Conservation (phyloP, 2,888 invertebrate genomes). For the Orthosia gothica region DNA sequence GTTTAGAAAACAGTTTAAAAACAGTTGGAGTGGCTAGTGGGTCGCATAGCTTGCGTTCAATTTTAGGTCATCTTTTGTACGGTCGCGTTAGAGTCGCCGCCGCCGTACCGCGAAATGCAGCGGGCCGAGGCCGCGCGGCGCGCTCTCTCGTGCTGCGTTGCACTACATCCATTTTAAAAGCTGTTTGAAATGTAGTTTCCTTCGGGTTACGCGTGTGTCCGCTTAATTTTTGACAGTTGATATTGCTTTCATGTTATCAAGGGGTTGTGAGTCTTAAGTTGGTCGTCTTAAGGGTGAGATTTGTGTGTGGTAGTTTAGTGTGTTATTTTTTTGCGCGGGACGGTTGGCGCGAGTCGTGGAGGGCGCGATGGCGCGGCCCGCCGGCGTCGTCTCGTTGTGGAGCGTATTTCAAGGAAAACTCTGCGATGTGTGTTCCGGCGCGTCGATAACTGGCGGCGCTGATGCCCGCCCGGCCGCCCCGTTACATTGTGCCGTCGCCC, state of each 20-base stretch:
- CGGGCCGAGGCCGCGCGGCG: constrained; percentile 90
- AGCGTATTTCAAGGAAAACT: constrained; percentile 88
- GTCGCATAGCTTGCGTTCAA: constrained; percentile 86
- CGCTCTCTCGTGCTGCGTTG: constrained; percentile 84
- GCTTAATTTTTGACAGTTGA: constrained; percentile 92
- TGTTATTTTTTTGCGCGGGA: constrained; percentile 90
- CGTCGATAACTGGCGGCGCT: constrained; percentile 77
- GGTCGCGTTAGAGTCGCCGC: constrained; percentile 86
- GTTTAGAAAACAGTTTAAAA: constrained; percentile 86
- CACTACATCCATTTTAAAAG: constrained; percentile 88
- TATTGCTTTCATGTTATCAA: constrained; percentile 82
- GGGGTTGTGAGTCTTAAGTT: constrained; percentile 84
- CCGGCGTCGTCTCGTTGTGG: constrained; percentile 76
- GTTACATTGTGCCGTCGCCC: constrained; percentile 72
- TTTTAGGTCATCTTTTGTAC: constrained; percentile 91
- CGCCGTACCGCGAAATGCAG: constrained; percentile 89
- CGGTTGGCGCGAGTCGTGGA: constrained; percentile 85
- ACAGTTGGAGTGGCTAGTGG: constrained; percentile 78
- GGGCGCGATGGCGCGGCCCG: constrained; percentile 82
- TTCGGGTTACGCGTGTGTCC: constrained; percentile 88
- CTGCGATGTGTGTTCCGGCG: constrained; percentile 78
- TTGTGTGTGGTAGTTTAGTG: constrained; percentile 75
- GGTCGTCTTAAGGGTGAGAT: constrained; percentile 82
- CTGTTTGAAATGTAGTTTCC: constrained; percentile 88
- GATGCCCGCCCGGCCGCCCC: constrained; percentile 74